Conservation (phyloP, 2,888 invertebrate genomes). For the Tinea semifulvella region DNA sequence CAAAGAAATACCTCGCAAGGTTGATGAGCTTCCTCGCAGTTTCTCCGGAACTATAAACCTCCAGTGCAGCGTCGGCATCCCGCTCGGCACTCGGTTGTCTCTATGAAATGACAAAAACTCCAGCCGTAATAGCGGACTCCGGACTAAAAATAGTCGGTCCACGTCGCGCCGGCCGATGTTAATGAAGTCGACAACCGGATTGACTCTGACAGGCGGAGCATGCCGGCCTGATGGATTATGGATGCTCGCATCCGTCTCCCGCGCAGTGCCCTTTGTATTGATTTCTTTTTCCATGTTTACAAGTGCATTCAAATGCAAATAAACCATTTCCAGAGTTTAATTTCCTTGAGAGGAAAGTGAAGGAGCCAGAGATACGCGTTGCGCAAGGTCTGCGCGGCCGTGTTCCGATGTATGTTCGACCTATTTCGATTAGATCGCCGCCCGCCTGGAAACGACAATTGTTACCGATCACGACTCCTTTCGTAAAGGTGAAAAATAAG, state of each 20-base stretch:
- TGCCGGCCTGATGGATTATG: slow-evolving; percentile 26
- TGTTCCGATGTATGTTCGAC: slow-evolving; percentile 26
- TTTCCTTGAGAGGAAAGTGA: slow-evolving; percentile 13
- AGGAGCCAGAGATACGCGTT: slow-evolving; percentile 1
- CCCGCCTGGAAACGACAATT: slow-evolving; percentile 36
- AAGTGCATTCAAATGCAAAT: slow-evolving; percentile 8
- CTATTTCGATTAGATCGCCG: slow-evolving; percentile 52
- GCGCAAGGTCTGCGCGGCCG: slow-evolving; percentile 7
- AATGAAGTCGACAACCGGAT: slow-evolving; percentile 40
- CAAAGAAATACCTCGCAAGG: slow-evolving; percentile 6
- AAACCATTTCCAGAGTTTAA: neutral
- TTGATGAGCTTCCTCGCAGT: slow-evolving; percentile 31
- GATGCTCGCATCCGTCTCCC: slow-evolving; percentile 20
- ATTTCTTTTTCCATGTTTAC: neutral
- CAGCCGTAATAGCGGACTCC: slow-evolving; percentile 28
- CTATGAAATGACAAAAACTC: slow-evolving; percentile 31
- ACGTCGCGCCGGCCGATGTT: slow-evolving; percentile 28
- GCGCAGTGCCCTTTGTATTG: neutral
- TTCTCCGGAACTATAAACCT: slow-evolving; percentile 58
- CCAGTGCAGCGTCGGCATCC: slow-evolving; percentile 35
- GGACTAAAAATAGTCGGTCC: slow-evolving; percentile 38
- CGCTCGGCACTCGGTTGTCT: slow-evolving; percentile 20
- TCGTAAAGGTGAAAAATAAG: slow-evolving; percentile 62
- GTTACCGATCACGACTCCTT: slow-evolving; percentile 61
- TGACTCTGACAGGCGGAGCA: slow-evolving; percentile 29